Conservation (phyloP, 2,797 vertebrate species). For the Falco cherrug region DNA sequence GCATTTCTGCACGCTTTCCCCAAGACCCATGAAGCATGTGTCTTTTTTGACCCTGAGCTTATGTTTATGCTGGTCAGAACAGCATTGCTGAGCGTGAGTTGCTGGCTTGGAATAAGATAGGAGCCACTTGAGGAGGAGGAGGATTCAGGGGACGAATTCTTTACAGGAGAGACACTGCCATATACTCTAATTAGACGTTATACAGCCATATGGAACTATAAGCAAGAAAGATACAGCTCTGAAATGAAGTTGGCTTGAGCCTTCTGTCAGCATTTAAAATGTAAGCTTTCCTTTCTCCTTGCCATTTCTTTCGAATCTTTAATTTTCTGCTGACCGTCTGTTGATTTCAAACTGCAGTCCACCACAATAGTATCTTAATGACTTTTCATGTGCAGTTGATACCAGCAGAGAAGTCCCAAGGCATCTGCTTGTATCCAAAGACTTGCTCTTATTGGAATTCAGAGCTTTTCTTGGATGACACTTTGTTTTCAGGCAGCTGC, state of each 20-base stretch:
- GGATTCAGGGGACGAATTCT: background rate
- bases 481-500: background rate
- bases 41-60: background rate
- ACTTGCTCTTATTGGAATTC: background rate
- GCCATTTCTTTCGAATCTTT: background rate
- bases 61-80: background rate
- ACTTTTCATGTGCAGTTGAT: background rate
- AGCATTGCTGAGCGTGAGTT: background rate
- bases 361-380: background rate
- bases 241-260: background rate
- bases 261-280: background rate
- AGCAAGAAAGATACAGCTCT: background rate
- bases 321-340: background rate
- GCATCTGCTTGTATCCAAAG: background rate
- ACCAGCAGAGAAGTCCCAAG: background rate
- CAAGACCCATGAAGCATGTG: rapidly evolving
- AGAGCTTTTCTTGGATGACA: background rate
- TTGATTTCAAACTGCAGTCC: background rate
- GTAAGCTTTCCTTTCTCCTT: background rate
- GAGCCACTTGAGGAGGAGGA: background rate
- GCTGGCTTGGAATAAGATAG: background rate
- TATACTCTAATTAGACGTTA: background rate
- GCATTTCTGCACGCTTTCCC: background rate
- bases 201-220: background rate
- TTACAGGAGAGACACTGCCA: background rate